phyloP scores from a whole-genome alignment of 1,140 invertebrate genomes.

The Ooceraea biroi region DNA sequence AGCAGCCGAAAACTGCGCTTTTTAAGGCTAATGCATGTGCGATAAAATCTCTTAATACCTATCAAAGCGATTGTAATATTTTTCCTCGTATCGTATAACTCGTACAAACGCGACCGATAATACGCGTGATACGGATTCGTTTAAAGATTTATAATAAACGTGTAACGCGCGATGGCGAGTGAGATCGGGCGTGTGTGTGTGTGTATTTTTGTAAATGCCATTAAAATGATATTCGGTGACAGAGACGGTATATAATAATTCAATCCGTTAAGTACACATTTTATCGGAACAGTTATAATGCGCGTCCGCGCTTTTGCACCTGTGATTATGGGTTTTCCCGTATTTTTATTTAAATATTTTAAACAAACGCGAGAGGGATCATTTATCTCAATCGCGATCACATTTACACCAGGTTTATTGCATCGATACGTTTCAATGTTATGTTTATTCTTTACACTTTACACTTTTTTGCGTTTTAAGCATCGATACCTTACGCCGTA shows the following conservation, averaged over 20 bases:
- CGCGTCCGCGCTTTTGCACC: not conserved
- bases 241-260: conserved; percentile 16
- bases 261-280: conserved; percentile 24
- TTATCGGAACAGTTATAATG: conserved; percentile 1
- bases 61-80: not conserved
- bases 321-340: not conserved
- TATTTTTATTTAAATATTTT: conserved; percentile 48
- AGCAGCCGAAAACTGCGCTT: not conserved
- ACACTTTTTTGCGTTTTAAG: too few species aligned
- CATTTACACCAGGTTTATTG: conserved; percentile 32
- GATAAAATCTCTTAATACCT: not conserved
- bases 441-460: not conserved
- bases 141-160: conserved; percentile 13
- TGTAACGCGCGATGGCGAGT: not conserved
- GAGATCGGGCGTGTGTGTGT: too few species aligned
- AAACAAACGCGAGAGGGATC: conserved; percentile 43
- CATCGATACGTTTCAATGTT: conserved; percentile 4
- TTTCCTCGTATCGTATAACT: not conserved
- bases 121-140: conserved; percentile 29
- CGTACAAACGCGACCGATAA: conserved; percentile 5
- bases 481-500: not conserved
- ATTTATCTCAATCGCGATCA: conserved; percentile 19
- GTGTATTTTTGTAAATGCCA: conserved; percentile 33
- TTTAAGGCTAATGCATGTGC: not conserved
- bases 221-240: conserved; percentile 45